Conservation (phyloP, 2,888 invertebrate genomes). For the Pristionchus maxplancki region DNA sequence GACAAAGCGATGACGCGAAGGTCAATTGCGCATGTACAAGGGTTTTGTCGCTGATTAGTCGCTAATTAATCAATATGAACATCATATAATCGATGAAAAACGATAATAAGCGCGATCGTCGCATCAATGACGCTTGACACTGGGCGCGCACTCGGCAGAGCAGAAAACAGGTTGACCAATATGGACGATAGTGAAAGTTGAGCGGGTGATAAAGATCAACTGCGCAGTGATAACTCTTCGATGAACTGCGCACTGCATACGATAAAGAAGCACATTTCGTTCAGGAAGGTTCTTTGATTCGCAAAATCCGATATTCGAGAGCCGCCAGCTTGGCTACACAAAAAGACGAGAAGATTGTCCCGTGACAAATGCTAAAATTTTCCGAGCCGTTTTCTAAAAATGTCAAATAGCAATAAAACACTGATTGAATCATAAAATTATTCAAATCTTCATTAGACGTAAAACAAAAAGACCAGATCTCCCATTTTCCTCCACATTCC, state of each 20-base stretch:
- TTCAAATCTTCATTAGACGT: neutral
- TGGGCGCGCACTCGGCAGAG: neutral
- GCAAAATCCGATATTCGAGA: no score
- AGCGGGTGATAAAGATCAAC: no score
- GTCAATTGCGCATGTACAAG: neutral
- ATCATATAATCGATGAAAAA: neutral
- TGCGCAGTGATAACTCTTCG: no score
- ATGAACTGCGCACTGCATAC: no score
- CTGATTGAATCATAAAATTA: neutral
- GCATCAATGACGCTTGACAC: no score
- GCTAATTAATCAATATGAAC: neutral
- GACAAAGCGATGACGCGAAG: neutral
- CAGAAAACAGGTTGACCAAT: slow-evolving; percentile 9
- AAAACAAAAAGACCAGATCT: neutral
- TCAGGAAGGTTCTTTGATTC: no score
- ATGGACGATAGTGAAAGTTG: neutral
- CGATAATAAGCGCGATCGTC: neutral
- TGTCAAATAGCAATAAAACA: neutral
- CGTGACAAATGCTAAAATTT: no score
- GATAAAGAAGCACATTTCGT: no score
- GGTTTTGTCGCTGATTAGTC: no score
- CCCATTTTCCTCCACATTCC: neutral
- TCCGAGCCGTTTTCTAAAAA: no score
- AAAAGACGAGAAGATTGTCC: no score
- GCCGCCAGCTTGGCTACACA: no score